Evolutionary conservation across 2,888 invertebrate genomes (phyloP).

Genomic region (Amphipyra tragopoginis): DNA sequence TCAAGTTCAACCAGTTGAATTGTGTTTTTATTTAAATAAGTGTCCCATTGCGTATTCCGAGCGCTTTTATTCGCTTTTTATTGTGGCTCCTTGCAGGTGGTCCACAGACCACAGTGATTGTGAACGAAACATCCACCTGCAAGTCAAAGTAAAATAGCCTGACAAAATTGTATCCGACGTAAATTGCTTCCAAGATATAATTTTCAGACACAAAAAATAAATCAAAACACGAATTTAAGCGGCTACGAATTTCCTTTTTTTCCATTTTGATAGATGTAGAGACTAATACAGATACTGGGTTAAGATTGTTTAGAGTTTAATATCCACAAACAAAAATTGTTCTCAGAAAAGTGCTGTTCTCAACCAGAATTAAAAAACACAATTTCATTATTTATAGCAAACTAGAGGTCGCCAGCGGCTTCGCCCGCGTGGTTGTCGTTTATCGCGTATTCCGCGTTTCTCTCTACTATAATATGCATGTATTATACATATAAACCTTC

Average conservation of each 20-base stretch:
- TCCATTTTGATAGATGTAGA: not conserved
- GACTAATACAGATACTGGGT: no score
- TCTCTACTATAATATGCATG: no score
- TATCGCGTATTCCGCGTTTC: no score
- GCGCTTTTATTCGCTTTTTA: constrained; percentile 26
- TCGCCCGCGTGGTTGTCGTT: no score
- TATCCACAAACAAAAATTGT: no score
- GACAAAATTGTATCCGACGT: constrained; percentile 31
- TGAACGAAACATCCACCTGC: constrained; percentile 15
- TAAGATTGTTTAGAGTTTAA: no score
- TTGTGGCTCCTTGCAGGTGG: constrained; percentile 40
- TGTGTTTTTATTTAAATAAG: not conserved
- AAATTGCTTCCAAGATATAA: constrained; percentile 43
- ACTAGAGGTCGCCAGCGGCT: no score
- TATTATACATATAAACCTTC: no score
- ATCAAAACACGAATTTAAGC: constrained; percentile 12
- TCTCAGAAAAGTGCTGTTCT: no score
- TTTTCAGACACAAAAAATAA: constrained; percentile 28
- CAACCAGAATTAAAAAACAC: no score
- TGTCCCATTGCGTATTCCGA: constrained; percentile 22
- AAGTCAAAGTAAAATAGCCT: constrained; percentile 31
- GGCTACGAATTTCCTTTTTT: not conserved
- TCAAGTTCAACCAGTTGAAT: no score
- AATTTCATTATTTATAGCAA: no score
- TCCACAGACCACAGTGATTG: constrained; percentile 42